Evolutionary conservation across 1,140 invertebrate species (phyloP).

Genomic region (Orussus abietinus): DNA sequence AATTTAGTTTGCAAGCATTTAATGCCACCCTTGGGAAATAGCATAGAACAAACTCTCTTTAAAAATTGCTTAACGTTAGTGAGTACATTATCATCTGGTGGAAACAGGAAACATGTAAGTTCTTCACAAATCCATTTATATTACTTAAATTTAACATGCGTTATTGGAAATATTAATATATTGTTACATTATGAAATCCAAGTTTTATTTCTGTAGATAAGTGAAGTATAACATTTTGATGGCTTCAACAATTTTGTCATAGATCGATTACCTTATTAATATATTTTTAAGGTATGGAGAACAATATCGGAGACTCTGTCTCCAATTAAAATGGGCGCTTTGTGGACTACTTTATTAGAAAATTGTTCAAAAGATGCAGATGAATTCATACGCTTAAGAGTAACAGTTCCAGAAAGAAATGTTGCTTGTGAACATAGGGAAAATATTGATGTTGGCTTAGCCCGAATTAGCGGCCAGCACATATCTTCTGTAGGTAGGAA

Average conservation of each 20-base stretch:
- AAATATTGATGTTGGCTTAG: constrained; percentile 29
- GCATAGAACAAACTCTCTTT: constrained; percentile 29
- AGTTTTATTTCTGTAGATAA: constrained; percentile 7
- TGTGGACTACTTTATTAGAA: constrained; percentile 38
- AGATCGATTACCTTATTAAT: constrained; percentile 3
- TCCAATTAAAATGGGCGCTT: constrained; percentile 27
- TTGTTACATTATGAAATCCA: constrained; percentile 1
- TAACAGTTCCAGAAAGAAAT: no score
- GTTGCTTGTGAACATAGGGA: constrained; percentile 9
- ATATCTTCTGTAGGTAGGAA: constrained; percentile 26
- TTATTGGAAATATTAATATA: no score
- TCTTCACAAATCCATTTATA: constrained; percentile 15
- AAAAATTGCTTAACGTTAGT: constrained; percentile 31
- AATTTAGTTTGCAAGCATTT: constrained; percentile 35
- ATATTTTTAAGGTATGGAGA: constrained; percentile 32
- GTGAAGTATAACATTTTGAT: constrained; percentile 8
- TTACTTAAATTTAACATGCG: constrained; percentile 2
- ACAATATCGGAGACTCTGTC: constrained; percentile 29
- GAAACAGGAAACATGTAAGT: constrained; percentile 34
- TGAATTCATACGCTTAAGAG: no score
- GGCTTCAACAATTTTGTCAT: no score
- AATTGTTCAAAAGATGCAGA: constrained; percentile 29
- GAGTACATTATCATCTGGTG: constrained; percentile 29
- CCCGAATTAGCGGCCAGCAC: constrained; percentile 32
- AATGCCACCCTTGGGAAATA: constrained; percentile 30